phyloP scores from a whole-genome alignment of 2,113 vertebrate genomes.

The Phaetusa simplex region DNA sequence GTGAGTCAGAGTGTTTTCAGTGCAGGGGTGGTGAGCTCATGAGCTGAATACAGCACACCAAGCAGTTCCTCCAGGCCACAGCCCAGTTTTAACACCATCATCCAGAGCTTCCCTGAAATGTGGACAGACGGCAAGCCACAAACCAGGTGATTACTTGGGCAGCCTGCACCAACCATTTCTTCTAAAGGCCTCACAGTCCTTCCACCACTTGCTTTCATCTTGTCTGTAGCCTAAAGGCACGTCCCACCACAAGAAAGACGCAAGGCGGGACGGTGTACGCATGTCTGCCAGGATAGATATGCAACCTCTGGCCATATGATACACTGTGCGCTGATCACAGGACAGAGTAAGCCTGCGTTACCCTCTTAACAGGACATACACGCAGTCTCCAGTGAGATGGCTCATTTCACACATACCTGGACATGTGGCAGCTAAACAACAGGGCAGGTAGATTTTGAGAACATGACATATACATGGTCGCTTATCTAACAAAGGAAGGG shows the following conservation, averaged over 20 bases:
- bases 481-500: neutral
- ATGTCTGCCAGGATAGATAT: neutral
- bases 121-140: neutral
- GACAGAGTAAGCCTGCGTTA: neutral
- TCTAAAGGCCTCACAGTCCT: neutral
- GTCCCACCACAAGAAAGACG: neutral
- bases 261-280: accelerated
- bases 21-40: neutral
- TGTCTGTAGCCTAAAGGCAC: neutral
- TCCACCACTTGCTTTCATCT: neutral
- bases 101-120: neutral
- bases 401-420: neutral
- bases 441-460: neutral
- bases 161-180: neutral
- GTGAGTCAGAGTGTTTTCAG: neutral
- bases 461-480: neutral
- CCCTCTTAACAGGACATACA: neutral
- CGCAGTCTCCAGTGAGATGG: accelerated
- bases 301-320: neutral
- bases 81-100: neutral
- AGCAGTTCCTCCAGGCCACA: neutral
- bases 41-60: neutral
- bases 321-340: neutral
- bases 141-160: neutral
- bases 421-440: neutral